Base-by-base conservation (phyloP, 2,113 vertebrate species). In the Cephalopholis sonnerati region DNA sequence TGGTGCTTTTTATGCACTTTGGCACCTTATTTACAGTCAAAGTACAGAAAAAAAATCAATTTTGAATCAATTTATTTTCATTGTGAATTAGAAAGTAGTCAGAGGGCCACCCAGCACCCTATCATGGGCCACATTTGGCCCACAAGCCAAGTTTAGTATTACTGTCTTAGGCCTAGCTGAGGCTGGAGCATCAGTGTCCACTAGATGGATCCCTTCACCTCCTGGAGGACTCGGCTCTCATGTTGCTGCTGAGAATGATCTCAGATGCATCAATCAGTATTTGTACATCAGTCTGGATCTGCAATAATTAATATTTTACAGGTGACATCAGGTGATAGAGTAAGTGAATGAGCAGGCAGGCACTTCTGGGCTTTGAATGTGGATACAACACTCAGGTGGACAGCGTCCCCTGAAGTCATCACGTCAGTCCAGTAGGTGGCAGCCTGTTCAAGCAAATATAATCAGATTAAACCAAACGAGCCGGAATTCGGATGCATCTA, bases 401-500 rank as follows among this genome's bases (percentile, higher is more conserved):
- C 29, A 1, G 15, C 4, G 50, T 41, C 32, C 17, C 36, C 22
- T 79, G 79, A 74, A 64, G 74, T 85, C 44, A 75, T 53, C 51
- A 4, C 46, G 18, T 59, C 55, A 11, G 29, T 7, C 92, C 92
- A 3, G 74, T 62, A 91, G 92, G 76, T 85, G 89, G 79, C 90
- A 79, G 61, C 75, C 27, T 83, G 7, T 79, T 39, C 90, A 77
- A 87, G 75, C 20, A 41, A 69, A 91, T 83, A 0, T 20, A 39
- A n/a, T 54, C 16, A 44, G 46, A 59, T 71, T 46, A 54, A 74
- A 36, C 32, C 32, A 36, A 36, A 76, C 7, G 3, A 46, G 9
- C 22, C 32, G n/a, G 13, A 71, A 78, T 74, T 76, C 13, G 53
- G 74, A 69, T 27, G 50, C 17, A 61, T 55, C 39, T 15, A 10